Evolutionary conservation across 37 sponge, comb jelly and placozoan genomes (phyloP), one percentile per base, ranked within the genome.

Genomic region (Spongilla lacustris): DNA sequence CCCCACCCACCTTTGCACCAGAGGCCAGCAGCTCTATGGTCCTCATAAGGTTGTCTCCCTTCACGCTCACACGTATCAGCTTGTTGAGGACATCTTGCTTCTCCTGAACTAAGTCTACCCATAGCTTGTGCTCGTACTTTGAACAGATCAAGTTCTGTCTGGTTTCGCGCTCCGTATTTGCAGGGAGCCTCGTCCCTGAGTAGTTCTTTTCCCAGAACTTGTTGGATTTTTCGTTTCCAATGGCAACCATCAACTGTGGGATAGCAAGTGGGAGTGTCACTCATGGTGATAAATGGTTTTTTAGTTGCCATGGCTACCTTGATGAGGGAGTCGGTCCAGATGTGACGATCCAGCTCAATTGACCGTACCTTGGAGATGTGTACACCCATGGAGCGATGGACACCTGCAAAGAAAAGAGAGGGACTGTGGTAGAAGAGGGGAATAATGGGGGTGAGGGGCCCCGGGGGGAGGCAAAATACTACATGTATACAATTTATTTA

Each of bases 341-440:
- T 89, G 77, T 87, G 67, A 66, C 83, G 75, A 71, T 96, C 97
- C 83, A 96, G 83, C 38, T 91, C 95, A 1, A 92, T 81, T 73
- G 97, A 96, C 13, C 95, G 81, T 10, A 96, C 97, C 76, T 96
- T 96, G 38, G 97, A 96, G 28, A 94, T 86, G 71, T 96, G 93
- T 0, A 86, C 88, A 41, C 97, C 95, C 82, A 96, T 69, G 14
- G 92, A 78, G 35, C 97, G 76, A 74, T 93, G 94, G 13, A 91
- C 89, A 14, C 93, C 90, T 81, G 83, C 12, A 12, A 70, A 4
- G 25, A 9, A 14, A 46, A 10, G 21, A 17, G 11, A 17, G 12
- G 58, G 58, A 76, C 10, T 32, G 29, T 50, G 21, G 27, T 76
- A 35, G 41, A 6, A 6, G 6, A 41, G 41, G 41, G 41, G 41